Percentiles rank a stretch among this genome's conserved stretches.
Conservation (phyloP, 2,113 vertebrate species). For the Erythrocercus mccallii region DNA sequence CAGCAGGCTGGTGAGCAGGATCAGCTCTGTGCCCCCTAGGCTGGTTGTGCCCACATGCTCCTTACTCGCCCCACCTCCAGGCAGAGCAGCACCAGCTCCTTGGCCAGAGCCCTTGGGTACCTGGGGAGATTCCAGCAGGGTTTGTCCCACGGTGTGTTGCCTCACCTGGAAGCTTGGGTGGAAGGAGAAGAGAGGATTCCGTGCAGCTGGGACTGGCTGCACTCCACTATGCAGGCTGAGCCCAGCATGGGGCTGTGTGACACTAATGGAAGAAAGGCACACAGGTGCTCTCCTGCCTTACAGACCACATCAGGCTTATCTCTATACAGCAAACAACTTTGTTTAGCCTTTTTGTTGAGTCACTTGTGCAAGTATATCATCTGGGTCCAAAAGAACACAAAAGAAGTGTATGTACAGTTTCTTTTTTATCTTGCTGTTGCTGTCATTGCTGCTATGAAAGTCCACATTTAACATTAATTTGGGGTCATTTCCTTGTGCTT, state of each 20-base stretch:
- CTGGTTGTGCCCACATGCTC: accelerated
- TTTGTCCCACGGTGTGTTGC: accelerated
- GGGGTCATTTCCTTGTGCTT: neutral
- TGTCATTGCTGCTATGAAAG: neutral
- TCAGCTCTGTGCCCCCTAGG: accelerated
- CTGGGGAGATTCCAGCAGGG: accelerated
- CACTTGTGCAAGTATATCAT: neutral
- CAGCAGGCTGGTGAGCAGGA: neutral
- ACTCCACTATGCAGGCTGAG: accelerated
- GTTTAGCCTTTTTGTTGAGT: neutral
- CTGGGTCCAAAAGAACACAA: neutral
- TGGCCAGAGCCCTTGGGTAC: neutral
- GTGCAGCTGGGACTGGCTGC: neutral
- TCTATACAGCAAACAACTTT: neutral
- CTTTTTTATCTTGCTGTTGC: neutral
- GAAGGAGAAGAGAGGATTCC: neutral
- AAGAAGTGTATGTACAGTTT: neutral
- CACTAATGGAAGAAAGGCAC: neutral
- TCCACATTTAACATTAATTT: neutral
- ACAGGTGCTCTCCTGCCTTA: neutral
- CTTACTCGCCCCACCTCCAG: accelerated
- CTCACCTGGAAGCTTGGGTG: neutral
- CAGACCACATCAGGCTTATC: neutral
- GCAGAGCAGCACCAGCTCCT: neutral
- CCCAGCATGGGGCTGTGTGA: accelerated